Conservation (phyloP, 1,140 invertebrate genomes). For the Drosophila gunungcola region DNA sequence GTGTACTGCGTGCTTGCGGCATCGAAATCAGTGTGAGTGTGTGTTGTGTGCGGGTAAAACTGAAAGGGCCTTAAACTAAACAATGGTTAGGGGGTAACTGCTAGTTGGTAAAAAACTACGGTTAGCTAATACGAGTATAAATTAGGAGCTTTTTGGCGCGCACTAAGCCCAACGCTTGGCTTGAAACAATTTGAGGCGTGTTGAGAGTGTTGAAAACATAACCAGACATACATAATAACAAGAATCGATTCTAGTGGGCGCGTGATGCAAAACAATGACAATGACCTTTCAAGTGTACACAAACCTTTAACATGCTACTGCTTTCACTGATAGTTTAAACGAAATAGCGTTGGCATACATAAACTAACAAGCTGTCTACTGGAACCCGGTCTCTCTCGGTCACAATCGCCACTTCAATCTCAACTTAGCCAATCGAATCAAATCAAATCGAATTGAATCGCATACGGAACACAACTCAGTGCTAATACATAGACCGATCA, state of each 20-base stretch:
- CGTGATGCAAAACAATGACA: slow-evolving; percentile 43
- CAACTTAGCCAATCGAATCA: slow-evolving; percentile 56
- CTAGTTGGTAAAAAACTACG: slow-evolving; percentile 53
- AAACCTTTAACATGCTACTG: slow-evolving; percentile 58
- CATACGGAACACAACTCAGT: slow-evolving; percentile 61
- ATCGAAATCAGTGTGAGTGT: slow-evolving; percentile 23
- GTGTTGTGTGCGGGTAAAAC: slow-evolving; percentile 39
- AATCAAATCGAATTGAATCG: slow-evolving; percentile 54
- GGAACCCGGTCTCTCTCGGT: slow-evolving; percentile 37
- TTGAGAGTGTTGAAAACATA: slow-evolving; percentile 37
- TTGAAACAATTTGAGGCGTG: slow-evolving; percentile 39
- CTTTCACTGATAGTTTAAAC: slow-evolving; percentile 42
- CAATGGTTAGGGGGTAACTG: slow-evolving; percentile 58
- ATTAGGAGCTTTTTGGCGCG: slow-evolving; percentile 49
- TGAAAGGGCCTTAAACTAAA: slow-evolving; percentile 65
- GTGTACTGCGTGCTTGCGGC: slow-evolving; percentile 28
- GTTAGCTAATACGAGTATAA: slow-evolving; percentile 51
- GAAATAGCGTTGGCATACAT: slow-evolving; percentile 24
- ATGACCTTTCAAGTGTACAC: slow-evolving; percentile 33
- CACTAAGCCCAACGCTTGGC: slow-evolving; percentile 54
- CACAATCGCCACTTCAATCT: slow-evolving; percentile 25
- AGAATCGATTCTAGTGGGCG: slow-evolving; percentile 23
- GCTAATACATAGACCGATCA: slow-evolving; percentile 64
- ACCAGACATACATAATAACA: slow-evolving; percentile 55
- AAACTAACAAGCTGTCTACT: slow-evolving; percentile 53